These are phyloP conservation scores for Labrus mixtus DNA, from an alignment of 2,113 vertebrate species.

Conservation along the genomic window DNA sequence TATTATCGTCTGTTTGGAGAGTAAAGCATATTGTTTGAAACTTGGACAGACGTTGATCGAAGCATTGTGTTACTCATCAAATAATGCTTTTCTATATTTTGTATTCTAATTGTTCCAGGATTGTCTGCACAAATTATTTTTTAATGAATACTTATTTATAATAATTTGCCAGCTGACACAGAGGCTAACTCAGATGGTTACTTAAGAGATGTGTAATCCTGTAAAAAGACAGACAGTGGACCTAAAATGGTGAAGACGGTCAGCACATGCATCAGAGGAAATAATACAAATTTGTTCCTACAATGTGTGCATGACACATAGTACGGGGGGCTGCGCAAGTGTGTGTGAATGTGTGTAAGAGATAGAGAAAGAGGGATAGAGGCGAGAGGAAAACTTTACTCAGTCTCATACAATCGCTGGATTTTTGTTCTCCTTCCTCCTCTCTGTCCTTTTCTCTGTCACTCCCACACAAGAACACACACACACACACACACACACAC, in stretches of 20 bases:
- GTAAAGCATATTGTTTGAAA: background rate
- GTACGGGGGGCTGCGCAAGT: background rate
- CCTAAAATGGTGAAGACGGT: background rate
- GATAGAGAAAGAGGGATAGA: background rate
- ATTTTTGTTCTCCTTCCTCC: too few species aligned
- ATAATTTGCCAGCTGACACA: too few species aligned
- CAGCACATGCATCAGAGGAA: background rate
- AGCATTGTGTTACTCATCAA: too few species aligned
- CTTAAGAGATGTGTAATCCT: too few species aligned
- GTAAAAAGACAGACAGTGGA: too few species aligned
- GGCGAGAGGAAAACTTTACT: constrained; percentile 1
- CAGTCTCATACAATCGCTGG: background rate
- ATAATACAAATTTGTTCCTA: background rate
- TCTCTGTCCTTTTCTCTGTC: too few species aligned
- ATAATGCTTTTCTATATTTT: background rate
- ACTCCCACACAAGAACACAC: background rate
- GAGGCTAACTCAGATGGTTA: too few species aligned
- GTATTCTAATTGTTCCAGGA: too few species aligned
- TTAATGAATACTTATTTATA: too few species aligned
- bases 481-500: constrained; percentile 17
- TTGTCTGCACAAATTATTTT: too few species aligned
- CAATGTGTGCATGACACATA: constrained; percentile 2
- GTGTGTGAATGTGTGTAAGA: background rate
- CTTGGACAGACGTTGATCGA: background rate
- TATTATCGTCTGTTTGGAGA: background rate